Base-by-base conservation (phyloP, 2,113 vertebrate genomes). In the Amazona vittata region DNA sequence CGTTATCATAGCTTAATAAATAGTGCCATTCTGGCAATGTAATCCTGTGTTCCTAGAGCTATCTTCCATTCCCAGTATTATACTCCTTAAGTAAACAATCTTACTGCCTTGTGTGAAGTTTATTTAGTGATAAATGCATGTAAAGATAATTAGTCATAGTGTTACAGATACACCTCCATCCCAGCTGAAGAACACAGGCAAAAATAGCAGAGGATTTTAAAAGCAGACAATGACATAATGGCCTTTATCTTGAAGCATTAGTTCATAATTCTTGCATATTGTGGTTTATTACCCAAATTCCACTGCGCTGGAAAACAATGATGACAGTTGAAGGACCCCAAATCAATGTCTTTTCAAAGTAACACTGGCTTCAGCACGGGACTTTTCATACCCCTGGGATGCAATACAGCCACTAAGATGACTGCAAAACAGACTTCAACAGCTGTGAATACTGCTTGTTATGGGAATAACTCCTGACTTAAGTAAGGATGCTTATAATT, bases 1-100 rank as follows among this genome's bases (percentile, higher is more conserved):
- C 22, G 91, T 98, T 98, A 98, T 98, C 98, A 98, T 97, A 97
- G 98, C 93, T 98, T 98, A 98, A 98, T 98, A 99, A 98, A 98
- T 98, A 98, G 98, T 90, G 94, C 97, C 97, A 98, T 98, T 97
- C 97, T 95, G 97, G 97, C 97, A 97, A 97, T 88, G 96, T 90
- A 97, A 98, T 98, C 97, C 97, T 96, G 78, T 97, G 97, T 98
- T 98, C 97, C 97, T 97, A 98, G 97, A 97, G 97, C 96, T 96
- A 98, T 98, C 98, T 98, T 98, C 98, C 97, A 96, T 96, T 97
- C 97, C 94, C 94, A 89, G 97, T 82, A 97, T 97, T 98, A 97
- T 95, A 96, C 96, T 98, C 97, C 97, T 98, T 98, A 98, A 98
- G 98, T 98, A 98, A 99, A 99, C 98, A 98, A 96, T 96, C 97